Evolutionary conservation across 2,888 invertebrate genomes (phyloP).

Genomic region (Gastracanthus pulcherrimus): DNA sequence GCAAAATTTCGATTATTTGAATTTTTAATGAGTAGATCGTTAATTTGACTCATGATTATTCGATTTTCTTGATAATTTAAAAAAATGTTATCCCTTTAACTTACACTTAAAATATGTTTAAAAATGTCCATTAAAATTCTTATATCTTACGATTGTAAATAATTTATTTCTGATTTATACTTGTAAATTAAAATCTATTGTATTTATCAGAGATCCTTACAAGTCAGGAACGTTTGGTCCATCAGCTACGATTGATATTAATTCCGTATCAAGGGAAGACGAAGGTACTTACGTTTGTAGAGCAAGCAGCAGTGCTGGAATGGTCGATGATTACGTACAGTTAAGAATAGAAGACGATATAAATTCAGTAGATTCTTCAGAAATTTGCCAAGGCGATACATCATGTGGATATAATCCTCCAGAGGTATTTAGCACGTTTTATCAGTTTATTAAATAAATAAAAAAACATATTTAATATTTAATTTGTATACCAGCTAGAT

Average conservation of each 20-base stretch:
- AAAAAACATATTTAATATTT: too few relatives aligned
- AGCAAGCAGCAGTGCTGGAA: slow-evolving; percentile 84
- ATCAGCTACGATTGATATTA: slow-evolving; percentile 77
- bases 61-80: too few relatives aligned
- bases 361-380: slow-evolving; percentile 67
- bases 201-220: slow-evolving; percentile 42
- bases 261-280: slow-evolving; percentile 80
- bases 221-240: slow-evolving; percentile 13
- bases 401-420: slow-evolving; percentile 58
- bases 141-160: too few relatives aligned
- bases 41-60: too few relatives aligned
- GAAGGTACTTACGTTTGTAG: slow-evolving; percentile 87
- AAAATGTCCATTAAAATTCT: too few relatives aligned
- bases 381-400: slow-evolving; percentile 68
- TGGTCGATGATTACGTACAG: slow-evolving; percentile 82
- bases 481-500: too few relatives aligned
- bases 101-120: too few relatives aligned
- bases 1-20: too few relatives aligned
- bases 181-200: neutral
- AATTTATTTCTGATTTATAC: neutral
- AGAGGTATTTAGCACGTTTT: too few relatives aligned
- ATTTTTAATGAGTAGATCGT: too few relatives aligned
- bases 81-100: too few relatives aligned
- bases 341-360: slow-evolving; percentile 80
- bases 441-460: too few relatives aligned